Evolutionary conservation across 2,888 invertebrate genomes (phyloP).

Genomic region (Nemurella pictetii): DNA sequence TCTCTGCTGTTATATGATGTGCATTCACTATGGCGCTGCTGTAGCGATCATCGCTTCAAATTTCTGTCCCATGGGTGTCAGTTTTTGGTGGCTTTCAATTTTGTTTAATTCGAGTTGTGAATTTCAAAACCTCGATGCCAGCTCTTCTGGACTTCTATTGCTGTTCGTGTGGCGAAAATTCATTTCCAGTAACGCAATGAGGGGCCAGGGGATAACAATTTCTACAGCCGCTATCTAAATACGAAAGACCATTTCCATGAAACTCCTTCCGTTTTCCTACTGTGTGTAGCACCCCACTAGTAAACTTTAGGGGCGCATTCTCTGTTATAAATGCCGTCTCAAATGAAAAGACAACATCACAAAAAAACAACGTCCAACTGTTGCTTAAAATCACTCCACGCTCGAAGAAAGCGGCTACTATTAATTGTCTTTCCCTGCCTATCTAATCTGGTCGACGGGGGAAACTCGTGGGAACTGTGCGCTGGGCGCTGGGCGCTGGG

Average conservation of each 20-base stretch:
- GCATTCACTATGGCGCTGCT: neutral
- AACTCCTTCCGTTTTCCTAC: neutral
- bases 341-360: neutral
- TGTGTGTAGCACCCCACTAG: neutral
- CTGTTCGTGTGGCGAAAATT: neutral
- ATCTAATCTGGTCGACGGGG: too few species aligned
- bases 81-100: neutral
- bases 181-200: neutral
- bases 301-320: neutral
- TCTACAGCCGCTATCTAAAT: neutral
- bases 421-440: neutral
- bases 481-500: neutral
- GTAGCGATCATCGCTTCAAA: neutral
- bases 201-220: neutral
- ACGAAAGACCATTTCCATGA: neutral
- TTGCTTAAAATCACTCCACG: neutral
- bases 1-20: neutral
- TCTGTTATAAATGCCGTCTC: neutral
- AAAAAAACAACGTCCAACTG: neutral
- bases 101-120: neutral
- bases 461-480: neutral
- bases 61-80: neutral
- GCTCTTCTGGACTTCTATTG: neutral
- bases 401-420: neutral
- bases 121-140: neutral